phyloP scores from a whole-genome alignment of 1,140 invertebrate species.

The Palaemon carinicauda region DNA sequence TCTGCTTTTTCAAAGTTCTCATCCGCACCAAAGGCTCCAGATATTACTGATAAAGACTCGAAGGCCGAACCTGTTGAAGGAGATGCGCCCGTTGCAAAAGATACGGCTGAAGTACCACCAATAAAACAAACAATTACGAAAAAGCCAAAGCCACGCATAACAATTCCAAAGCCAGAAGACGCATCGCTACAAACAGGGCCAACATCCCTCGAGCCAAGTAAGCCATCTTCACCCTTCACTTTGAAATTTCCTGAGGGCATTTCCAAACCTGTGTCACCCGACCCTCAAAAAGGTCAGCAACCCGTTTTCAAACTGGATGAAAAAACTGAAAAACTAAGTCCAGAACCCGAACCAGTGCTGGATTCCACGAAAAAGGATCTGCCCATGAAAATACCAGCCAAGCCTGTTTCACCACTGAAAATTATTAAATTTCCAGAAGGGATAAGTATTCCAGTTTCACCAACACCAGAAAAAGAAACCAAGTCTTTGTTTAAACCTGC shows the following conservation, averaged over 20 bases:
- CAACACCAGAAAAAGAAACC: background rate
- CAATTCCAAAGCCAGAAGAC: background rate
- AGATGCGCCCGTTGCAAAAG: background rate
- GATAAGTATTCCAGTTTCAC: background rate
- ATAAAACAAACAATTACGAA: background rate
- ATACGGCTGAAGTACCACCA: background rate
- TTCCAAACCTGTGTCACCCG: background rate
- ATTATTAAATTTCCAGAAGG: conserved; percentile 10
- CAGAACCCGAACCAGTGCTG: background rate
- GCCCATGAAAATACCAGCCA: too few species aligned
- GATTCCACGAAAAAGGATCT: background rate
- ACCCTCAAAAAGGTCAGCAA: background rate
- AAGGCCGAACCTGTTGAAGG: background rate
- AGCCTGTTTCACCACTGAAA: background rate
- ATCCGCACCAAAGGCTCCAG: too few species aligned
- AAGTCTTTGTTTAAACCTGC: background rate
- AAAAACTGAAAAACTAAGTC: background rate
- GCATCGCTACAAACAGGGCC: background rate
- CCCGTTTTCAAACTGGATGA: background rate
- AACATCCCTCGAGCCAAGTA: background rate
- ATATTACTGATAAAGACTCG: too few species aligned
- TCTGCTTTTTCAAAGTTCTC: too few species aligned
- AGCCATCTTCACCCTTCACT: background rate
- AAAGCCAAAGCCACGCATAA: background rate
- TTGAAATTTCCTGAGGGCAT: background rate